phyloP scores from a whole-genome alignment of 1,140 invertebrate genomes.

The Drosophila willistoni region DNA sequence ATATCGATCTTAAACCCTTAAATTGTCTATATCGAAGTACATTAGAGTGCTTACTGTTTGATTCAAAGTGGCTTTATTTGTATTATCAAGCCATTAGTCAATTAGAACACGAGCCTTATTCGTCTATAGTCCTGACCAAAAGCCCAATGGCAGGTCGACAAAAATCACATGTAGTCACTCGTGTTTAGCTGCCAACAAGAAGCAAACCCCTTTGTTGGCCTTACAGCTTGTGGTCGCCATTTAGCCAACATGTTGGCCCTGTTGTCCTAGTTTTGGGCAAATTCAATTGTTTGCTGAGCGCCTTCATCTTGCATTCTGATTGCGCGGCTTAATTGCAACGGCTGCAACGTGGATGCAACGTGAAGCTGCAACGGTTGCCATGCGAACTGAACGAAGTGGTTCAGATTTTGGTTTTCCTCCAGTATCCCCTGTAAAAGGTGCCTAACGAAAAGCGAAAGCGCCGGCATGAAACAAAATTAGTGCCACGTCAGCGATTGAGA shows the following conservation, averaged over 20 bases:
- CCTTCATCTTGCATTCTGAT: slow-evolving; percentile 81
- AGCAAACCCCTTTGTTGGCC: slow-evolving; percentile 61
- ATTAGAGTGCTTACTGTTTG: no score
- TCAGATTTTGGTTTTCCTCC: slow-evolving; percentile 51
- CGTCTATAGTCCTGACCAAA: neutral
- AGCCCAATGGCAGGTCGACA: neutral
- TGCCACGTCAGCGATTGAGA: slow-evolving; percentile 30
- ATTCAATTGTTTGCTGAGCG: slow-evolving; percentile 67
- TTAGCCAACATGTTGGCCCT: slow-evolving; percentile 62
- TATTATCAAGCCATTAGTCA: no score
- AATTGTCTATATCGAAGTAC: no score
- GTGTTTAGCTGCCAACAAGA: slow-evolving; percentile 44
- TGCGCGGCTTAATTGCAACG: slow-evolving; percentile 76
- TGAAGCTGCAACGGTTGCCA: no score
- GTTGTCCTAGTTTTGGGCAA: slow-evolving; percentile 12
- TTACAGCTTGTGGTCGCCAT: slow-evolving; percentile 74
- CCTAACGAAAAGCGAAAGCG: slow-evolving; percentile 59
- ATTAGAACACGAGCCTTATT: neutral
- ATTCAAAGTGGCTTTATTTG: no score
- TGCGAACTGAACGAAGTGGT: slow-evolving; percentile 31
- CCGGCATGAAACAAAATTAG: slow-evolving; percentile 55
- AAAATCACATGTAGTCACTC: slow-evolving; percentile 39
- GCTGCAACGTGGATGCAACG: slow-evolving; percentile 18
- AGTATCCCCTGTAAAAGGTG: slow-evolving; percentile 29
- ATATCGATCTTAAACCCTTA: no score